Evolutionary conservation across 2,888 invertebrate genomes (phyloP), one percentile per base, ranked within the genome.

Genomic region (Argyra leucocephala): DNA sequence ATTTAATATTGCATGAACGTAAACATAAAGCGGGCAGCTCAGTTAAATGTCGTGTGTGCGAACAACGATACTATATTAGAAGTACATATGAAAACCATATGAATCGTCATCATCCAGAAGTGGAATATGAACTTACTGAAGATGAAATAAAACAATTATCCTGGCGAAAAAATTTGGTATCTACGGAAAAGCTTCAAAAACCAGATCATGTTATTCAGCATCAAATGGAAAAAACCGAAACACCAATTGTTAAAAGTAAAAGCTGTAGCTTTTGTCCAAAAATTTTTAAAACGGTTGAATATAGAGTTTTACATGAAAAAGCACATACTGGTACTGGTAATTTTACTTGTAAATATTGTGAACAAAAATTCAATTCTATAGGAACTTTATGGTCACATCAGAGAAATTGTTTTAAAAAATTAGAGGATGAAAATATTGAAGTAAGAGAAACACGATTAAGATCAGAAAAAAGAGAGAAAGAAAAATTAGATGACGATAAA

Each of bases 331-430:
- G 48, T 2, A 48, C 18, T 6, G 48, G 48, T 18, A 48, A 48
- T 18, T 48, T 48, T n/a, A 18, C 48, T 18, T 48, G 48, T 18
- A 48, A 48, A 48, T 48, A 48, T 48, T 48, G 48, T 48, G 48
- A 48, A 48, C 48, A 48, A n/a, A 48, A 48, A n/a, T 48, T 48
- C 48, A 48, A 48, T 48, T 48, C 48, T 48, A 48, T 48, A 18
- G 48, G 48, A 18, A 48, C 48, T 15, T 18, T 48, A 18, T 48
- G 48, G 48, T 48, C 48, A 48, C 48, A 48, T 48, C 48, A 48
- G 15, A 48, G 48, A 15, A 48, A 48, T 48, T 48, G 48, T 48
- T 5, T 5, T 3, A 48, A 15, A 48, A 48, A 48, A 48, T 2
- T 12, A 18, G 48, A 48, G 15, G 48, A 48, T 18, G 18, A n/a